These are phyloP conservation scores for Masticophis lateralis DNA, from an alignment of 2,797 vertebrate species.

Conservation along the genomic window DNA sequence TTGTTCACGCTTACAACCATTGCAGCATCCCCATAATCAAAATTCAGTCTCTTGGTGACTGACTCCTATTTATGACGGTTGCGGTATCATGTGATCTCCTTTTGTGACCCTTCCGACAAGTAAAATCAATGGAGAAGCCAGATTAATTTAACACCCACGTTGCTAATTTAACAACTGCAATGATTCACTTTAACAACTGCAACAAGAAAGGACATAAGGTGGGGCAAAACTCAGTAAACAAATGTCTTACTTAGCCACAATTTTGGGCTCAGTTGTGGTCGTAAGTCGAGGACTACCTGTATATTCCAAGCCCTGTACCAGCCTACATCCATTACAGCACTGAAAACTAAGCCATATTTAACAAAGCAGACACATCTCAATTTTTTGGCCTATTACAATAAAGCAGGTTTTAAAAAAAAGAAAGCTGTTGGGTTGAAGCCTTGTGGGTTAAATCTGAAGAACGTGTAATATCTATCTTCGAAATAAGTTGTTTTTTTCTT, in stretches of 20 bases:
- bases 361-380: neutral
- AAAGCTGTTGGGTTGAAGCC: neutral
- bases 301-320: neutral
- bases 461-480: slow-evolving; percentile 3
- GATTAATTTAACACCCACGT: neutral
- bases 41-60: neutral
- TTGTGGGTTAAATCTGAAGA: neutral
- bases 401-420: neutral
- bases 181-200: neutral
- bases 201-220: neutral
- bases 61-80: neutral
- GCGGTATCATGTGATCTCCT: neutral
- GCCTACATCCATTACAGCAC: neutral
- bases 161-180: neutral
- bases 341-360: slow-evolving; percentile 24
- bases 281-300: neutral
- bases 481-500: neutral
- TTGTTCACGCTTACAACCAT: neutral
- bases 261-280: neutral
- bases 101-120: neutral
- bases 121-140: neutral
- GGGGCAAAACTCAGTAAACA: neutral
- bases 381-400: neutral
- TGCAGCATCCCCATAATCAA: neutral
- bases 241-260: neutral